phyloP scores from a whole-genome alignment of 2,113 vertebrate species.

The Copsychus sechellarum region DNA sequence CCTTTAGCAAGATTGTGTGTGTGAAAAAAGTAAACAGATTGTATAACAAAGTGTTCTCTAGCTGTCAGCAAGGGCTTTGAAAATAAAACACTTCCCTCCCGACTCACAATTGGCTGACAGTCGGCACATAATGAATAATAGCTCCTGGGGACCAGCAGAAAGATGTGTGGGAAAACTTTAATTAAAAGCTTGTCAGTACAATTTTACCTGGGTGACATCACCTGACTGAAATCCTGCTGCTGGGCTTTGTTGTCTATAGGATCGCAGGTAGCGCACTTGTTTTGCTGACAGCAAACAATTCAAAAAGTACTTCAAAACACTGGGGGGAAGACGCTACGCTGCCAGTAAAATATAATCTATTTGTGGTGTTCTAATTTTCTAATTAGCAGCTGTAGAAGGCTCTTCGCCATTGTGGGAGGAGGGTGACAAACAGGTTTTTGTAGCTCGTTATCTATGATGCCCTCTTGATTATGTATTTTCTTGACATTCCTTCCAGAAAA shows the following conservation, averaged over 20 bases:
- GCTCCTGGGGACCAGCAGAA: conserved; percentile 79
- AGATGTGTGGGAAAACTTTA: conserved; percentile 90
- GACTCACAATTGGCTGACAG: conserved; percentile 81
- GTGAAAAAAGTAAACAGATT: conserved; percentile 81
- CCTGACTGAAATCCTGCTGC: conserved; percentile 80
- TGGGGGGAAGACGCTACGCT: conserved; percentile 31
- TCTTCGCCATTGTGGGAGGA: conserved; percentile 23
- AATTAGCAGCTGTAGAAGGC: conserved; percentile 72
- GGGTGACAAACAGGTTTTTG: conserved; percentile 63
- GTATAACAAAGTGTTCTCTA: conserved; percentile 82
- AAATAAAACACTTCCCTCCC: conserved; percentile 84
- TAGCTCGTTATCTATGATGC: conserved; percentile 51
- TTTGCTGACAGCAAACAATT: conserved; percentile 82
- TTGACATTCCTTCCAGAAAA: conserved; percentile 50
- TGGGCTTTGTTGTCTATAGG: conserved; percentile 79
- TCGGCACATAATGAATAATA: conserved; percentile 81
- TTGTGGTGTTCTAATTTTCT: conserved; percentile 74
- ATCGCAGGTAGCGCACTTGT: conserved; percentile 74
- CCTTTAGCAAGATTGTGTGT: conserved; percentile 70
- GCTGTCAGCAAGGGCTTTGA: conserved; percentile 84
- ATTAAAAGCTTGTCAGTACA: conserved; percentile 95
- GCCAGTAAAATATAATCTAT: conserved; percentile 68
- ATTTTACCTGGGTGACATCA: conserved; percentile 88
- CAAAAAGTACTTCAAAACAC: conserved; percentile 76
- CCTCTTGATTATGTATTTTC: conserved; percentile 58